These are phyloP conservation scores for Emys orbicularis DNA, from an alignment of 2,797 vertebrate genomes.

Conservation along the genomic window DNA sequence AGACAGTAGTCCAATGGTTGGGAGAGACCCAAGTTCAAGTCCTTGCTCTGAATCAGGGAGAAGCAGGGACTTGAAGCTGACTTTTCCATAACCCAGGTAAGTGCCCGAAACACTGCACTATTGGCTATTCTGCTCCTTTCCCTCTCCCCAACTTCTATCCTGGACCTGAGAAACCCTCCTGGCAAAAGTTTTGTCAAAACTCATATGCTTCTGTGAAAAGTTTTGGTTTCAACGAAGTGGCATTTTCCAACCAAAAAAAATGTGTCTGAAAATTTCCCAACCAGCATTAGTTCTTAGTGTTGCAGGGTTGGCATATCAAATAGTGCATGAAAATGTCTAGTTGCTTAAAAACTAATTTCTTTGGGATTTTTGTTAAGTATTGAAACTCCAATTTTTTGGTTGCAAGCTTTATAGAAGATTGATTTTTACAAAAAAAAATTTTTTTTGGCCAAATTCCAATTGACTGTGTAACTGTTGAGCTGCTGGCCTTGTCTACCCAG, in stretches of 20 bases:
- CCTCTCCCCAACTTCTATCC: neutral
- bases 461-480: neutral
- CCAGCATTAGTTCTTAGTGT: neutral
- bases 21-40: too few relatives aligned
- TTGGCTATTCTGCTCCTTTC: neutral
- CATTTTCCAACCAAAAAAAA: neutral
- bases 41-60: neutral
- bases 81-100: neutral
- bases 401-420: neutral
- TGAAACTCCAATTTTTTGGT: neutral
- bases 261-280: too few relatives aligned
- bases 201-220: neutral
- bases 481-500: neutral
- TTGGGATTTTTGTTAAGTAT: neutral
- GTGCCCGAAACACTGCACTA: neutral
- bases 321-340: neutral
- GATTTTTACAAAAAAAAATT: neutral
- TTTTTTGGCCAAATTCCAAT: neutral
- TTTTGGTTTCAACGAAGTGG: neutral
- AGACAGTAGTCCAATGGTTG: neutral
- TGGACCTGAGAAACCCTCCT: neutral
- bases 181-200: neutral
- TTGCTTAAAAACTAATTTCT: neutral
- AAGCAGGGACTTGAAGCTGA: neutral
- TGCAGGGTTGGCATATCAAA: neutral